Base-by-base conservation (phyloP, 2,113 vertebrate genomes). In the Phalacrocorax pelagicus region DNA sequence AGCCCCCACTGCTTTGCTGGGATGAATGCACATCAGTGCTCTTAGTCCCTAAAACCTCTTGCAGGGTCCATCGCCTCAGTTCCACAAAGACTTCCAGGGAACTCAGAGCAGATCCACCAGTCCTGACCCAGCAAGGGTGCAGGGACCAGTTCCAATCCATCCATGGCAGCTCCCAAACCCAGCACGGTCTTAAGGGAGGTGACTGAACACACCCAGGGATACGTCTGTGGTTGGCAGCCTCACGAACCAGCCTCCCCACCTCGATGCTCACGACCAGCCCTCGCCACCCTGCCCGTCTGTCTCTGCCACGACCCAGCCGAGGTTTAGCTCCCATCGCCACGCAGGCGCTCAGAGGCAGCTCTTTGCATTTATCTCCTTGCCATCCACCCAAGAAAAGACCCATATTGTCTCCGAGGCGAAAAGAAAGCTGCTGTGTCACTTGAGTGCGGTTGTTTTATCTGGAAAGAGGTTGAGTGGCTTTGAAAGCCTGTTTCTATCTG, bases 161-260 rank as follows among this genome's bases (percentile, higher is more conserved):
- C 78, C 69, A 29, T 59, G 70, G 78, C 82, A 90, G 82, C 61
- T 93, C 71, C 71, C 47, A 85, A 87, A 70, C 52, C 79, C 22
- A 1, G 0, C 4, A 3, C 7, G 38, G 57, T 85, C 65, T 85
- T n/a, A 24, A 62, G 70, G 74, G 96, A 94, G 91, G 93, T 0
- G 3, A 52, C 86, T 69, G 79, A 92, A 94, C 93, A 86, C 95
- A 72, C 91, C 95, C 96, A 90, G 82, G 86, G 62, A 72, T 75
- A 69, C 67, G 75, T 86, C 58, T 88, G 91, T 40, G 89, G 93
- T 19, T 10, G 12, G 58, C 94, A 90, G 73, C 85, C 74, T 86
- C 88, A 23, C 0, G 0, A 80, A 77, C 49, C 92, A 77, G 77
- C 79, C 49, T 77, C 72, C 71, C 57, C 54, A 47, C n/a, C 78